These are phyloP conservation scores for Chaenodraco wilsoni DNA, from an alignment of 2,797 vertebrate species.

Conservation along the genomic window DNA sequence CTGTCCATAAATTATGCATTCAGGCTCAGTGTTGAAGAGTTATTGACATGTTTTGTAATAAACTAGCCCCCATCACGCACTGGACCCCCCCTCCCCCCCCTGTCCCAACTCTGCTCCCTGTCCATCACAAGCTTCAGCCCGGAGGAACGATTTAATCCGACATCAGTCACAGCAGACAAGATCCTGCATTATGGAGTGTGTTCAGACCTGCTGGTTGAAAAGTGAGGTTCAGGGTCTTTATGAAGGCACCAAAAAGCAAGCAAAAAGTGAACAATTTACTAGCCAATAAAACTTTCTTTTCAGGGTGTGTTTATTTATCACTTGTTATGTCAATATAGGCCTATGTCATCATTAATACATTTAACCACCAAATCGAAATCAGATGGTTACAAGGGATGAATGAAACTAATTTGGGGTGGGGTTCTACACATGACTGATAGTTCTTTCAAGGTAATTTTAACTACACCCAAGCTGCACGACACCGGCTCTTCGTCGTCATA, in stretches of 20 bases:
- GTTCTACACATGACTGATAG: neutral
- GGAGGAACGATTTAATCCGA: slow-evolving; percentile 68
- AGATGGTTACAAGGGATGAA: neutral
- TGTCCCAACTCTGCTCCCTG: slow-evolving; percentile 43
- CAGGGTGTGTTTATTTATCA: neutral
- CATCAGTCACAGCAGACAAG: slow-evolving; percentile 66
- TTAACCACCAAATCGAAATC: neutral
- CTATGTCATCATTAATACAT: neutral
- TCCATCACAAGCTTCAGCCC: slow-evolving; percentile 63
- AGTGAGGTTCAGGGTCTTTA: slow-evolving; percentile 19
- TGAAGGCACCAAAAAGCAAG: neutral
- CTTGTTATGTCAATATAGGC: neutral
- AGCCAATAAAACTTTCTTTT: neutral
- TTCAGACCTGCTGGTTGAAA: slow-evolving; percentile 21
- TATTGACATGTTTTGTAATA: slow-evolving; percentile 74
- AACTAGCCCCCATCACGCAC: slow-evolving; percentile 43
- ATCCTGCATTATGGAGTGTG: slow-evolving; percentile 8
- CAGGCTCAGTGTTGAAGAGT: slow-evolving; percentile 55
- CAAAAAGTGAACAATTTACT: too few relatives aligned
- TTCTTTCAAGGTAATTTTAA: neutral
- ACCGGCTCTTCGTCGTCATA: neutral
- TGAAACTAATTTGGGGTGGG: neutral
- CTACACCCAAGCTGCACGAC: neutral
- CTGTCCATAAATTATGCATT: slow-evolving; percentile 73
- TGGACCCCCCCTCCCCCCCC: slow-evolving; percentile 41